These are phyloP conservation scores for Strigops habroptila DNA, from an alignment of 2,113 vertebrate species.

Conservation along the genomic window DNA sequence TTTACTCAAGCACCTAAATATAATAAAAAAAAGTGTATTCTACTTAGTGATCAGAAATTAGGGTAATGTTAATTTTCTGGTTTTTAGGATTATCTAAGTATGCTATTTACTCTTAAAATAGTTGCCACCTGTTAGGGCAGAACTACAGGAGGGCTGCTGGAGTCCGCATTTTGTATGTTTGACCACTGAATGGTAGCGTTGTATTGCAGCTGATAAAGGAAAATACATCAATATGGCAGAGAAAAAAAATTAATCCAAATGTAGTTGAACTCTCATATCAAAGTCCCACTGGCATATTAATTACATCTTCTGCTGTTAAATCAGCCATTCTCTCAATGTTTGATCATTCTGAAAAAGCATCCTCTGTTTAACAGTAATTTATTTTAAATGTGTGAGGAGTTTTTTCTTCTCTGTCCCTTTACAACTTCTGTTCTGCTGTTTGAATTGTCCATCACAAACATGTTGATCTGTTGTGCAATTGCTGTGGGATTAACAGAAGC, in stretches of 20 bases:
- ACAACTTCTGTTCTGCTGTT: background rate
- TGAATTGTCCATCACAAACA: background rate
- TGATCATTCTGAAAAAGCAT: background rate
- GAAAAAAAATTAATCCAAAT: background rate
- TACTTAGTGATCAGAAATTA: background rate
- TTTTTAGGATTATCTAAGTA: background rate
- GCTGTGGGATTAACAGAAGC: background rate
- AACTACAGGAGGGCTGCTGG: background rate
- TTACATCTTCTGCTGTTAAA: background rate
- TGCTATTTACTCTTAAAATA: background rate
- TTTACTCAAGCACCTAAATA: background rate
- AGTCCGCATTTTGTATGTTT: background rate
- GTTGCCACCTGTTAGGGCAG: background rate
- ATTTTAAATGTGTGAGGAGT: background rate
- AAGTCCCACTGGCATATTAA: background rate
- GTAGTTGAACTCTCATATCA: background rate
- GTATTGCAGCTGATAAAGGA: background rate
- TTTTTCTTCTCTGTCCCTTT: background rate
- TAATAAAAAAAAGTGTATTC: background rate
- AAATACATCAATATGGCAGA: background rate
- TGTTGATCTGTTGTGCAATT: background rate
- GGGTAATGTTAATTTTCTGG: background rate
- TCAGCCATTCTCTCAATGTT: background rate
- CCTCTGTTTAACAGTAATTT: background rate
- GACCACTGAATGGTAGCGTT: constrained; percentile 47